A percentile compares a stretch with the other conserved stretches of the same genome.
Conservation (phyloP, 2,113 vertebrate genomes). For the Pagrus major region DNA sequence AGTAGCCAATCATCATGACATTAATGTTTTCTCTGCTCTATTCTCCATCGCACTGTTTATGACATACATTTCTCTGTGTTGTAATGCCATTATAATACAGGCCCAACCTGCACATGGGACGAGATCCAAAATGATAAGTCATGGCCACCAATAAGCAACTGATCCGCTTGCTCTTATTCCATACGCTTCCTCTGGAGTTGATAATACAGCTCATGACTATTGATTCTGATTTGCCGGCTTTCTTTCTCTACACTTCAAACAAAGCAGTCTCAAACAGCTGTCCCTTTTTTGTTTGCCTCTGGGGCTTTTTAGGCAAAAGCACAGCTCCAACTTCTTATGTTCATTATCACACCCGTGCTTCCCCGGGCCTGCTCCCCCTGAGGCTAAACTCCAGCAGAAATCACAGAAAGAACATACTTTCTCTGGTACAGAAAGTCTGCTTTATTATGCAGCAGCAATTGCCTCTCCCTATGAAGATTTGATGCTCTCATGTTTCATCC, state of each 20-base stretch:
- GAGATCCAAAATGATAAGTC: background rate
- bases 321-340: constrained; percentile 15
- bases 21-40: background rate
- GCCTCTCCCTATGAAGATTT: constrained; percentile 23
- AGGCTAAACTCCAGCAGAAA: constrained; percentile 26
- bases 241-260: constrained; percentile 26
- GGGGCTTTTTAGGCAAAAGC: constrained; percentile 29
- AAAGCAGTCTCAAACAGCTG: constrained; percentile 43
- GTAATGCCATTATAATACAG: background rate
- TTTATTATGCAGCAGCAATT: constrained; percentile 18
- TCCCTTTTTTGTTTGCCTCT: constrained; percentile 38
- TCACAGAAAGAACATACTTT: constrained; percentile 27
- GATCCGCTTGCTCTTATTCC: constrained; percentile 13
- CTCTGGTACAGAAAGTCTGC: constrained; percentile 15
- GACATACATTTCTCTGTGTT: background rate
- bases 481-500: constrained; percentile 38
- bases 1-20: background rate
- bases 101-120: background rate
- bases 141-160: background rate
- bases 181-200: background rate
- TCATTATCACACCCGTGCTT: constrained; percentile 18
- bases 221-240: background rate
- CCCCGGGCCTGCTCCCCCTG: constrained; percentile 4
- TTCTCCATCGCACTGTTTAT: background rate
- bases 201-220: constrained; percentile 7